Evolutionary conservation across 2,888 invertebrate species (phyloP).

Genomic region (Tinea trinotella): DNA sequence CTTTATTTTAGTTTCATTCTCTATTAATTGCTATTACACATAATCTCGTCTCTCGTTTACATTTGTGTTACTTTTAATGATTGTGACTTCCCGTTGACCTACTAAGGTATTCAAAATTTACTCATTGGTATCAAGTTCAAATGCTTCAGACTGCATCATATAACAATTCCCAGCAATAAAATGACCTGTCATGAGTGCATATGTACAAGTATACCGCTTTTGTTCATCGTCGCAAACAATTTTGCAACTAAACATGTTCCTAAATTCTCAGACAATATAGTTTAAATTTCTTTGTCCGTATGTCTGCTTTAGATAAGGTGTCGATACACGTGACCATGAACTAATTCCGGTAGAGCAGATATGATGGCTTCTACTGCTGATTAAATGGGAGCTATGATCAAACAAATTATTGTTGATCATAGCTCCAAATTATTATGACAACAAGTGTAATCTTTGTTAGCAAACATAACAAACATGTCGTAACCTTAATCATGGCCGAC

Average conservation of each 20-base stretch:
- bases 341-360: constrained; percentile 15
- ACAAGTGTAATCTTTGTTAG: neutral
- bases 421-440: neutral
- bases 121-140: neutral
- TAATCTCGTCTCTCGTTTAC: no score
- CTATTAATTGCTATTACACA: no score
- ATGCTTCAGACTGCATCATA: neutral
- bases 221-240: neutral
- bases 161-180: constrained; percentile 9
- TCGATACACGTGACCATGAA: constrained; percentile 11
- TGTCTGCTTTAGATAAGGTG: neutral
- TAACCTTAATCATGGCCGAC: neutral
- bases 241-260: neutral
- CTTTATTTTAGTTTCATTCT: no score
- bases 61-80: no score
- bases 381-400: neutral
- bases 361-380: neutral
- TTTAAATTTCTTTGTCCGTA: neutral
- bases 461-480: no score
- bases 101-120: constrained; percentile 5
- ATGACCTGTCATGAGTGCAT: neutral
- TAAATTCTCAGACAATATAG: neutral
- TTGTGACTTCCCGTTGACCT: constrained; percentile 9
- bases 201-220: neutral
- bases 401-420: neutral